A percentile compares a stretch with the other conserved stretches of the same genome.
Conservation (phyloP, 2,113 vertebrate species). For the Stigmatopora nigra region DNA sequence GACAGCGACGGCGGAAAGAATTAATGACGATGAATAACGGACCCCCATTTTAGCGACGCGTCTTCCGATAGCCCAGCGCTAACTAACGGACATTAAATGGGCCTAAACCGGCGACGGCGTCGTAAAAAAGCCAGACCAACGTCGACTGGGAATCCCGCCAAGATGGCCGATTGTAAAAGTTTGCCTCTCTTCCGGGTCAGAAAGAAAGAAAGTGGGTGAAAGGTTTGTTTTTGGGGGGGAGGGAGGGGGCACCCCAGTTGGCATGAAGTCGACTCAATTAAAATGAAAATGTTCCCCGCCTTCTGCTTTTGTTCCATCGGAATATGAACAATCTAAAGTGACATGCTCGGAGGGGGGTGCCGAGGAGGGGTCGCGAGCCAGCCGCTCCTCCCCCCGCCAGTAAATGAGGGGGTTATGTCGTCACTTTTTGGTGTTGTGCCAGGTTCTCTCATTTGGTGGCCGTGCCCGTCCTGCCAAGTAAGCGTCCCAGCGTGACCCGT, state of each 20-base stretch:
- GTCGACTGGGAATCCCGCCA: constrained; percentile 15
- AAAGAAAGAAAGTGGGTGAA: constrained; percentile 66
- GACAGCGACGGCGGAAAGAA: too few species aligned
- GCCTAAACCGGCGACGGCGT: constrained; percentile 10
- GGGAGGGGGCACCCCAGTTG: constrained; percentile 24
- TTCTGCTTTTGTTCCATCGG: constrained; percentile 16
- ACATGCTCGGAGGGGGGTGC: constrained; percentile 18
- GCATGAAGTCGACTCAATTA: constrained; percentile 11
- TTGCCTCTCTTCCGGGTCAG: constrained; percentile 30
- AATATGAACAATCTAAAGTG: constrained; percentile 31
- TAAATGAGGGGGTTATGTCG: constrained; percentile 45
- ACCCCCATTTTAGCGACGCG: too few species aligned
- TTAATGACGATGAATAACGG: too few species aligned
- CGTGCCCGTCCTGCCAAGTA: constrained; percentile 28
- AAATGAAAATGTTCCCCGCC: constrained; percentile 11
- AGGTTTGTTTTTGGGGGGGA: constrained; percentile 49
- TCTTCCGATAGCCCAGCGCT: too few species aligned
- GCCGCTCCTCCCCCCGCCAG: constrained; percentile 39
- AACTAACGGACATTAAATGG: background rate
- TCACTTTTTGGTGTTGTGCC: constrained; percentile 47
- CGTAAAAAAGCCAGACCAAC: constrained; percentile 16
- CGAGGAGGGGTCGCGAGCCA: constrained; percentile 1
- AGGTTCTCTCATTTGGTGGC: background rate
- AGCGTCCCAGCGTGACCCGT: constrained; percentile 17
- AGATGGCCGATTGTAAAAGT: constrained; percentile 6